Conservation (phyloP, 2,797 vertebrate genomes). For the Ceyx erithaca region DNA sequence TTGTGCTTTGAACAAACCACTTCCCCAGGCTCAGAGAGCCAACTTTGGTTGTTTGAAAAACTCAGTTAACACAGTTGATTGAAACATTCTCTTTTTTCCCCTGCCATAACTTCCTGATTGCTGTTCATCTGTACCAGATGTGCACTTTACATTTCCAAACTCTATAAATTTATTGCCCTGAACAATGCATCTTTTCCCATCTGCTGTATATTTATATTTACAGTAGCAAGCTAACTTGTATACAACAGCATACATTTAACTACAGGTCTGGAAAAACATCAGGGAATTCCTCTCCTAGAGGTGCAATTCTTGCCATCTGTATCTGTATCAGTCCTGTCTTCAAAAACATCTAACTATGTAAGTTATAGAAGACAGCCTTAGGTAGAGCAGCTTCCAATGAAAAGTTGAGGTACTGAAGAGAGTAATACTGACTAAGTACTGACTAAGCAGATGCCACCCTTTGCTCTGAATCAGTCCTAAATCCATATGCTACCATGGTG, state of each 20-base stretch:
- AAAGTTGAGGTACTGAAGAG: not conserved
- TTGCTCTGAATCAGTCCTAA: not conserved
- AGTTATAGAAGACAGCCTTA: not conserved
- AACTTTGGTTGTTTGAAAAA: slow-evolving; percentile 51
- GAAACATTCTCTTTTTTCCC: not conserved
- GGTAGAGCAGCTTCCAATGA: not conserved
- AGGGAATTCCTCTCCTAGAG: slow-evolving; percentile 18
- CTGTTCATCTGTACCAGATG: slow-evolving; percentile 63
- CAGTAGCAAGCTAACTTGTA: slow-evolving; percentile 8
- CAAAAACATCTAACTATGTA: not conserved
- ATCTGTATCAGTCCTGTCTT: not conserved
- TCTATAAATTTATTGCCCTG: not conserved
- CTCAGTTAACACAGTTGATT: slow-evolving; percentile 43
- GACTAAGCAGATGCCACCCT: not conserved
- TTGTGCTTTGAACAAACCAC: slow-evolving; percentile 56
- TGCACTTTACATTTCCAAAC: slow-evolving; percentile 27
- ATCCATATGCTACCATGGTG: not conserved
- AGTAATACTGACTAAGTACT: not conserved
- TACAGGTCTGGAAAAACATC: not conserved
- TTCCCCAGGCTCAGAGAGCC: slow-evolving; percentile 35
- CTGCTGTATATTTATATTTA: slow-evolving; percentile 48
- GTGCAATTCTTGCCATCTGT: slow-evolving; percentile 12
- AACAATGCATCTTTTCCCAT: not conserved
- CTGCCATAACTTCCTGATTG: slow-evolving; percentile 36
- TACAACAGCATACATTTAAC: not conserved